phyloP scores from a whole-genome alignment of 1,140 invertebrate species.

The Drosophila obscura region DNA sequence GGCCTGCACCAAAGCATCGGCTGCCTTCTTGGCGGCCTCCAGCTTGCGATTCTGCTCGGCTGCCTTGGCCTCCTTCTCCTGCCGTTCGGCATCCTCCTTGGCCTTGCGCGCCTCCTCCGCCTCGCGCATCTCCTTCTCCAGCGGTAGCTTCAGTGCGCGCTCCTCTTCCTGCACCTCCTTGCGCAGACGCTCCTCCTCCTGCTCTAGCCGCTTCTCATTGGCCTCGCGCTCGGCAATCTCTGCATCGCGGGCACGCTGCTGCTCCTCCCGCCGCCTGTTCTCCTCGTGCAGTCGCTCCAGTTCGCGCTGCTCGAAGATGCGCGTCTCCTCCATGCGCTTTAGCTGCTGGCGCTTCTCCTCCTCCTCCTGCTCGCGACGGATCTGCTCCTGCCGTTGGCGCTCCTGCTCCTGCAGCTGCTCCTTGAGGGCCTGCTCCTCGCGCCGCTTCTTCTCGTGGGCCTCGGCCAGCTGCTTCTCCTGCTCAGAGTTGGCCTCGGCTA shows the following conservation, averaged over 20 bases:
- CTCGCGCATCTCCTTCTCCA: slow-evolving; percentile 50
- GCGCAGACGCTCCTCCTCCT: slow-evolving; percentile 64
- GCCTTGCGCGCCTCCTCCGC: slow-evolving; percentile 60
- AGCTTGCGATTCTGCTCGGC: slow-evolving; percentile 50
- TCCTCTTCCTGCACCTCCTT: slow-evolving; percentile 63
- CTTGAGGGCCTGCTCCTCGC: slow-evolving; percentile 56
- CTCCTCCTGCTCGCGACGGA: slow-evolving; percentile 61
- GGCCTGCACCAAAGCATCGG: slow-evolving; percentile 47
- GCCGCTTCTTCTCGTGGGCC: slow-evolving; percentile 68
- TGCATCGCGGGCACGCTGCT: slow-evolving; percentile 54
- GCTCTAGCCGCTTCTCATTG: slow-evolving; percentile 50
- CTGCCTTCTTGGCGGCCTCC: slow-evolving; percentile 53
- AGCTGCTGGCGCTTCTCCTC: slow-evolving; percentile 69
- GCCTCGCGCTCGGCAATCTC: slow-evolving; percentile 62
- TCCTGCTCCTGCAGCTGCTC: slow-evolving; percentile 64
- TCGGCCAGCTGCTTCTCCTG: slow-evolving; percentile 66
- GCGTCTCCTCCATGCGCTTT: slow-evolving; percentile 60
- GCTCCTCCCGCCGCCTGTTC: slow-evolving; percentile 54
- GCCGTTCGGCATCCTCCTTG: slow-evolving; percentile 53
- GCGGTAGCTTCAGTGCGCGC: slow-evolving; percentile 44
- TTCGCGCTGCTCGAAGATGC: slow-evolving; percentile 64
- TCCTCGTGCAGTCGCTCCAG: slow-evolving; percentile 68
- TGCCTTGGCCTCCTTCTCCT: slow-evolving; percentile 45
- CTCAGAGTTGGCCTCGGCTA: slow-evolving; percentile 62
- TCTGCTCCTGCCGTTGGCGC: slow-evolving; percentile 60